Base-by-base conservation (phyloP, 2,113 vertebrate species). In the Anguilla rostrata region DNA sequence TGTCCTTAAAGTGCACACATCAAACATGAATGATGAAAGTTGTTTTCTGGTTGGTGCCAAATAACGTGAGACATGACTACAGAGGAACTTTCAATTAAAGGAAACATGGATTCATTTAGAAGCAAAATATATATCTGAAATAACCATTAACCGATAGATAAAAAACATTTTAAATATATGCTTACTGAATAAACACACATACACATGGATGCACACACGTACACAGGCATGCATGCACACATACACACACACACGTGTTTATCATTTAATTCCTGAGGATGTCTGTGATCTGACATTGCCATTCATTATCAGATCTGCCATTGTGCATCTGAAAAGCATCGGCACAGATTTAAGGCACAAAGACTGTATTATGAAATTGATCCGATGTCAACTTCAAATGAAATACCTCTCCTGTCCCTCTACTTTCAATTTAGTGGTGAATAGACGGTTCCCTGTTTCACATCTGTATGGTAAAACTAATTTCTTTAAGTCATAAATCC, bases 301-400 rank as follows among this genome's bases (percentile, higher is more conserved):
- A 85, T 91, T 85, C 90, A 88, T 88, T 92, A 80, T 88, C 82
- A 1, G 85, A 87, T 92, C 92, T 91, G 90, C 89, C 91, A 88
- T 60, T 83, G 79, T 92, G 90, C 86, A 88, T 90, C 91, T 89
- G 93, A 93, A 81, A 87, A 93, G 87, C 88, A 46, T 9, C 4
- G 4, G 43, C 49, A 53, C 12, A 14, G 49, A 88, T 90, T 88
- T 66, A 8, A 66, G 90, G 92, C 89, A 92, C 91, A 90, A 91
- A 92, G 92, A 91, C 90, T 89, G 86, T 88, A 53, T 75, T 75
- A 84, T 83, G 85, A 87, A 91, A 95, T 94, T 92, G 94, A 95
- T 93, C 92, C 91, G 91, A 90, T 94, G 93, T 93, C 93, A 92
- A 87, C 84, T 53, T 90, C 88, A 49, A 39, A 90, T 91, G 89